Percentiles rank a stretch among this genome's conserved stretches.
These are phyloP conservation scores for Penelope pileata DNA, from an alignment of 2,113 vertebrate genomes.

Conservation along the genomic window DNA sequence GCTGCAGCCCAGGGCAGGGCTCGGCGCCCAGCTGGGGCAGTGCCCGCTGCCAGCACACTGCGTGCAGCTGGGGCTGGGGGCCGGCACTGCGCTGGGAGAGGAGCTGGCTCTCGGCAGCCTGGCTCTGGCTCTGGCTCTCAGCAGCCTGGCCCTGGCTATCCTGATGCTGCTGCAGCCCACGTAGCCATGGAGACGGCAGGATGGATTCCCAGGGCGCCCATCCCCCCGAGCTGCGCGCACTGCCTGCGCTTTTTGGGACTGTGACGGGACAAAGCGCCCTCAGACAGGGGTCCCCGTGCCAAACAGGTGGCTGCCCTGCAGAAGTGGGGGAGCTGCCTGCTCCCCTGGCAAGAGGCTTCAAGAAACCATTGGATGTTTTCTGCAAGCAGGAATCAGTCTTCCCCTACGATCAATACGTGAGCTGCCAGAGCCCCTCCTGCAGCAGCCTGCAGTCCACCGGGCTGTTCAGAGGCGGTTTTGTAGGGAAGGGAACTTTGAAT, in stretches of 20 bases:
- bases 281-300: rapidly evolving
- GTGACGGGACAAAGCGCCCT: neutral
- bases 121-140: too few relatives aligned
- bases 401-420: neutral
- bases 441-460: neutral
- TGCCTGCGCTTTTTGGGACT: neutral
- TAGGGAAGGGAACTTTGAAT: neutral
- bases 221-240: neutral
- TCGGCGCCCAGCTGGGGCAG: neutral
- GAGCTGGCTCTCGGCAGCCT: too few relatives aligned
- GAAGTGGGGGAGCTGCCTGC: neutral
- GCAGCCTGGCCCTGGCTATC: too few relatives aligned
- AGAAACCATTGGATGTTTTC: neutral
- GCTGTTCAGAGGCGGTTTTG: neutral
- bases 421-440: neutral
- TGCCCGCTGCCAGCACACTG: neutral
- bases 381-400: neutral
- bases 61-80: too few relatives aligned
- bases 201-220: neutral
- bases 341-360: neutral
- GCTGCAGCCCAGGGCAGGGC: neutral
- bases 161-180: neutral
- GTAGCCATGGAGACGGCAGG: slow-evolving; percentile 9
- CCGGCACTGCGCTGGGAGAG: too few relatives aligned
- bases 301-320: neutral